Evolutionary conservation across 2,113 vertebrate species (phyloP), one percentile per base, ranked within the genome.

Genomic region (Perca fluviatilis): DNA sequence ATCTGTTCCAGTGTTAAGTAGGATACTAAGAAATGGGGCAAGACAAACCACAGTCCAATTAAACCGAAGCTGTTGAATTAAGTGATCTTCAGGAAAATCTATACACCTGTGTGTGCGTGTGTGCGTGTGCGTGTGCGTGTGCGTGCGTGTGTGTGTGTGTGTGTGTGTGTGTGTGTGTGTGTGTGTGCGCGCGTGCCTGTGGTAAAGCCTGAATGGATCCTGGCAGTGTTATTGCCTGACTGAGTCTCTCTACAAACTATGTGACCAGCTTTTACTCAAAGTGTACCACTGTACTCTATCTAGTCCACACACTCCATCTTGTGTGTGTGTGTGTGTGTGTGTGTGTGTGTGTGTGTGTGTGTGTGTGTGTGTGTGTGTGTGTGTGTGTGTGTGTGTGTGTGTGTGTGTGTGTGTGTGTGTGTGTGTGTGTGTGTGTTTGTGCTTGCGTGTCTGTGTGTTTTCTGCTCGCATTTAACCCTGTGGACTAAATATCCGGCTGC

Each of bases 11-110:
- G 67, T 82, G 82, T 83, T 85, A 90, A 87, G 75, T 81, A 75
- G 84, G 69, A 91, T 74, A 77, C 78, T 80, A 89, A 88, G 84
- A 83, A 90, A 86, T 70, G 49, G 78, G 56, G 57, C 71, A 70
- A 74, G 80, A 85, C 86, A 91, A 91, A 89, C 86, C 80, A 84
- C 77, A 76, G 88, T 85, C 83, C 90, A 93, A 93, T 94, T 94
- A 93, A 91, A 89, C 36, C 25, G 51, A 89, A 89, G 80, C 77
- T 88, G 88, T 86, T 86, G 82, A 88, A 92, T 93, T 92, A 93
- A 91, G 69, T 60, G 80, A 78, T 91, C 90, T 80, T 83, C 50
- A 66, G 80, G 91, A 80, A 89, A 91, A 91, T 94, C 84, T 83
- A 78, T 86, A 89, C 72, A 78, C 80, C 70, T 27, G 56, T 78